These are phyloP conservation scores for Donacobius atricapilla DNA, from an alignment of 2,113 vertebrate species.

Conservation along the genomic window DNA sequence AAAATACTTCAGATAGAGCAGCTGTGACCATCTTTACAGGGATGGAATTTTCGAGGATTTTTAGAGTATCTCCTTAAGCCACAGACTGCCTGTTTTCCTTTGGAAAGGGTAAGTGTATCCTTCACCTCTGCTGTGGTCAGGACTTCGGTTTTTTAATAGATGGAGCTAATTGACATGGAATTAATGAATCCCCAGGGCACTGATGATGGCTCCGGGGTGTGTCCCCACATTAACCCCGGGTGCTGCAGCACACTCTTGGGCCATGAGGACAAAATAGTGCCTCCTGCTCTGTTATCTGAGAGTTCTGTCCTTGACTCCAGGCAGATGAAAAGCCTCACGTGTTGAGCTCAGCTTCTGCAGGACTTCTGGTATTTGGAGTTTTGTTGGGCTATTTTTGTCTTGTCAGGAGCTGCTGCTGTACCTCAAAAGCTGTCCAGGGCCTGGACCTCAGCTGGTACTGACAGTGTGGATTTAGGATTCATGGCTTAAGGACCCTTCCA, in stretches of 20 bases:
- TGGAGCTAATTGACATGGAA: neutral
- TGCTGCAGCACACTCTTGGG: neutral
- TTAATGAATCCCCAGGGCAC: neutral
- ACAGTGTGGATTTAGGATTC: neutral
- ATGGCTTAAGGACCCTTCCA: neutral
- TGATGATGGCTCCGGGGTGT: neutral
- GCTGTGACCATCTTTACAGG: neutral
- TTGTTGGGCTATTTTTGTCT: neutral
- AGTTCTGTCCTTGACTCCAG: conserved; percentile 9
- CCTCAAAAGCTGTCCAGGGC: neutral
- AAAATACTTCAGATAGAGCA: neutral
- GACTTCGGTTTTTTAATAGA: neutral
- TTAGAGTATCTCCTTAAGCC: neutral
- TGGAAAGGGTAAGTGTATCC: neutral
- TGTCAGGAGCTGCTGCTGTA: neutral
- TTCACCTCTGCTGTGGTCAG: neutral
- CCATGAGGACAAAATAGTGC: neutral
- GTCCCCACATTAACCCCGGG: neutral
- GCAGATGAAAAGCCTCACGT: neutral
- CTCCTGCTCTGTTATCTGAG: neutral
- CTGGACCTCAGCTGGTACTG: neutral
- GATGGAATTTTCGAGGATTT: neutral
- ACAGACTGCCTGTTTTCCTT: neutral
- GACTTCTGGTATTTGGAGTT: neutral
- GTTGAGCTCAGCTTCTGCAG: neutral